Percentiles rank a stretch among this genome's conserved stretches.
Evolutionary conservation across 2,797 vertebrate species (phyloP).

Genomic region (Ibycter americanus): DNA sequence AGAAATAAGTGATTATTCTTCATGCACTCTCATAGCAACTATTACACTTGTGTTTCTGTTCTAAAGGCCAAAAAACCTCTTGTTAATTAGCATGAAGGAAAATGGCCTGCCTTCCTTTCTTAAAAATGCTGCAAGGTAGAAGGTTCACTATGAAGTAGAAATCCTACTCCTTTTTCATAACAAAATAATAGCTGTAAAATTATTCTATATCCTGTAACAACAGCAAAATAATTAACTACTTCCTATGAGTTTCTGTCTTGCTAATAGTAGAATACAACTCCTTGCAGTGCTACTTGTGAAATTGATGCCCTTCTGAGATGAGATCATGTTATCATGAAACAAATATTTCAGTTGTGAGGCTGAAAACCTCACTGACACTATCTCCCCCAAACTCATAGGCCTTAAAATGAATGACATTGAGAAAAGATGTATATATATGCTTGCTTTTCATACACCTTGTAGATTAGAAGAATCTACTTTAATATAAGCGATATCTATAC

Average conservation of each 20-base stretch:
- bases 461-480: neutral
- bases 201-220: neutral
- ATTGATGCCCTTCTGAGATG: neutral
- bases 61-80: neutral
- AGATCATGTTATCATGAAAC: neutral
- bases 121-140: neutral
- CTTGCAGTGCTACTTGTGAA: neutral
- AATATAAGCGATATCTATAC: neutral
- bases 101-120: neutral
- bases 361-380: neutral
- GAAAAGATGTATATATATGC: neutral
- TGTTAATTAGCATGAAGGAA: neutral
- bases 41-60: neutral
- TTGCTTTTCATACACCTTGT: neutral
- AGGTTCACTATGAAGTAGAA: neutral
- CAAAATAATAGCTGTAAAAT: neutral
- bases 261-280: neutral
- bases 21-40: neutral
- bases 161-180: neutral
- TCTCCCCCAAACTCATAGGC: neutral
- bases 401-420: neutral
- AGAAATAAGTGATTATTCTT: neutral
- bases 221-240: neutral
- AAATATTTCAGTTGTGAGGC: neutral
- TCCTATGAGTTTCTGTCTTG: neutral